These are phyloP conservation scores for Cyclophora albipunctata DNA, from an alignment of 2,888 invertebrate species.

Conservation along the genomic window DNA sequence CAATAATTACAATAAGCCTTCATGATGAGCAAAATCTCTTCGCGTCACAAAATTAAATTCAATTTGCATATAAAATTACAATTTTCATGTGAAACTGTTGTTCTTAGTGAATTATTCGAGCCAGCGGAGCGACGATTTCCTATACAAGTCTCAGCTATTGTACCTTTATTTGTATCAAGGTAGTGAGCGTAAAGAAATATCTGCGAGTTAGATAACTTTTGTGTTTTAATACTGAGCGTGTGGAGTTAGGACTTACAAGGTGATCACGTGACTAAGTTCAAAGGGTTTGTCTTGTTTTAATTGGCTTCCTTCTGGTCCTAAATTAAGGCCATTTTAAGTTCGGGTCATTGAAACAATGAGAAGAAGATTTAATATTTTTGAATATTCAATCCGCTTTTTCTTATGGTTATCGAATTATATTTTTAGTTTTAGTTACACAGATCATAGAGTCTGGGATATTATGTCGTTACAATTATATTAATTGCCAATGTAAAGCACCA, in stretches of 20 bases:
- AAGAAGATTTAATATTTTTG: no score
- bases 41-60: slow-evolving; percentile 44
- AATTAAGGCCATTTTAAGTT: no score
- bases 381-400: no score
- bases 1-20: slow-evolving; percentile 3
- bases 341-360: no score
- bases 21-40: slow-evolving; percentile 29
- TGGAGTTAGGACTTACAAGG: slow-evolving; percentile 3
- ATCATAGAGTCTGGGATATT: no score
- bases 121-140: slow-evolving; percentile 69
- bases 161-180: slow-evolving; percentile 63
- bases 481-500: no score
- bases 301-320: no score
- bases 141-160: slow-evolving; percentile 63
- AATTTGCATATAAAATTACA: slow-evolving; percentile 68
- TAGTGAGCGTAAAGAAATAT: slow-evolving; percentile 56
- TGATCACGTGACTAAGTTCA: no score
- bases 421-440: no score
- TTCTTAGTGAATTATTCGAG: slow-evolving; percentile 65
- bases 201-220: slow-evolving; percentile 39
- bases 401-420: no score
- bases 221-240: slow-evolving; percentile 11
- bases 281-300: no score
- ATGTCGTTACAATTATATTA: no score
- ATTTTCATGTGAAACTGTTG: slow-evolving; percentile 67